Evolutionary conservation across 1,140 invertebrate genomes (phyloP).

Genomic region (Archivesica marissinica): DNA sequence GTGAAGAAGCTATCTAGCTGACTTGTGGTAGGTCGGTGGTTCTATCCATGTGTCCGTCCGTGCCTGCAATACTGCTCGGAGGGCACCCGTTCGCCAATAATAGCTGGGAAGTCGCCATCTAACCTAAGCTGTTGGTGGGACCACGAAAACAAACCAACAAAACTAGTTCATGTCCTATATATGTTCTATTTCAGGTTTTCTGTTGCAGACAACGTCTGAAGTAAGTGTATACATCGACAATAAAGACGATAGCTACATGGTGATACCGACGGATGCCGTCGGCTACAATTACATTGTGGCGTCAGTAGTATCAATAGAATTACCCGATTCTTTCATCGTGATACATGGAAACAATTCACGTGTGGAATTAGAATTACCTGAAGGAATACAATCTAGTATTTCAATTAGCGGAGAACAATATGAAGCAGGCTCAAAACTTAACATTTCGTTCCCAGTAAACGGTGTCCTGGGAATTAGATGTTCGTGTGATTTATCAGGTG

Average conservation of each 20-base stretch:
- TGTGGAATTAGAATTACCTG: slow-evolving; percentile 27
- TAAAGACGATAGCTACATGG: not conserved
- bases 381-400: not conserved
- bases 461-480: slow-evolving; percentile 25
- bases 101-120: no score
- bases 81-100: no score
- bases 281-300: slow-evolving; percentile 35
- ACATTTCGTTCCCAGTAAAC: slow-evolving; percentile 7
- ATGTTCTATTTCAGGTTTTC: slow-evolving; percentile 11
- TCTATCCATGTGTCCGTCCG: no score
- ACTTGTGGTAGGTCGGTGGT: no score
- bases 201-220: not conserved
- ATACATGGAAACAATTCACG: slow-evolving; percentile 35
- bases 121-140: not conserved
- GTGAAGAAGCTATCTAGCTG: no score
- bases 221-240: slow-evolving; percentile 14
- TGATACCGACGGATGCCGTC: not conserved
- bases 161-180: not conserved
- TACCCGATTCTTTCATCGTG: slow-evolving; percentile 15
- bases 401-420: not conserved
- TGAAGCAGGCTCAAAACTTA: slow-evolving; percentile 5
- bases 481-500: slow-evolving; percentile 47
- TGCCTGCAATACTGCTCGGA: no score
- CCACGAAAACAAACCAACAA: not conserved
- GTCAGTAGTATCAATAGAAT: not conserved